Percentiles rank a stretch among this genome's conserved stretches.
phyloP scores from a whole-genome alignment of 23 tunicate genomes.

The Ciona savignyi region DNA sequence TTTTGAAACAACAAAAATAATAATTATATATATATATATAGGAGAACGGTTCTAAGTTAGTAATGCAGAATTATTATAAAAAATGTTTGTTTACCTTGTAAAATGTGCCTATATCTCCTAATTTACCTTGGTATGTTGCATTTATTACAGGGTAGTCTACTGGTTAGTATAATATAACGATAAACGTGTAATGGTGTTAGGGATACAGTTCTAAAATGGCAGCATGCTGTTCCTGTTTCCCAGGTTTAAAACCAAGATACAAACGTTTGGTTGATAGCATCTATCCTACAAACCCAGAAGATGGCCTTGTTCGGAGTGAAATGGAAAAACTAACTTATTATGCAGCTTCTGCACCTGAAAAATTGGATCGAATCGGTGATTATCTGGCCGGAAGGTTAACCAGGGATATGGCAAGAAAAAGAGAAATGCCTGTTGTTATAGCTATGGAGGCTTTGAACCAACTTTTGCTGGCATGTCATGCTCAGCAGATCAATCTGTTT shows the following conservation, averaged over 20 bases:
- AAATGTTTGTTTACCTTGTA: too few species aligned
- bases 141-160: too few species aligned
- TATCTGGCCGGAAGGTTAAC: constrained; percentile 65
- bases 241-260: constrained; percentile 61
- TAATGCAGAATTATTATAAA: too few species aligned
- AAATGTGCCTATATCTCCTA: too few species aligned
- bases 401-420: constrained; percentile 58
- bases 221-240: constrained; percentile 33
- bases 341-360: constrained; percentile 96
- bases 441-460: constrained; percentile 95
- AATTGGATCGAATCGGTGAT: constrained; percentile 92
- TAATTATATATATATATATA: too few species aligned
- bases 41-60: background rate
- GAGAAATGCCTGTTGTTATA: constrained; percentile 65
- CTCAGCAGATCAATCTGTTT: constrained; percentile 91
- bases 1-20: too few species aligned
- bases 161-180: too few species aligned
- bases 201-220: too few species aligned
- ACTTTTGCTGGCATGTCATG: constrained; percentile 85
- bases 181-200: too few species aligned
- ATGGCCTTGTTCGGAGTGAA: constrained; percentile 82
- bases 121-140: background rate
- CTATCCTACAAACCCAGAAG: constrained; percentile 61
- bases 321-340: constrained; percentile 97
- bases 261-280: constrained; percentile 87